phyloP scores from a whole-genome alignment of 2,113 vertebrate genomes.

The Ochotona princeps region DNA sequence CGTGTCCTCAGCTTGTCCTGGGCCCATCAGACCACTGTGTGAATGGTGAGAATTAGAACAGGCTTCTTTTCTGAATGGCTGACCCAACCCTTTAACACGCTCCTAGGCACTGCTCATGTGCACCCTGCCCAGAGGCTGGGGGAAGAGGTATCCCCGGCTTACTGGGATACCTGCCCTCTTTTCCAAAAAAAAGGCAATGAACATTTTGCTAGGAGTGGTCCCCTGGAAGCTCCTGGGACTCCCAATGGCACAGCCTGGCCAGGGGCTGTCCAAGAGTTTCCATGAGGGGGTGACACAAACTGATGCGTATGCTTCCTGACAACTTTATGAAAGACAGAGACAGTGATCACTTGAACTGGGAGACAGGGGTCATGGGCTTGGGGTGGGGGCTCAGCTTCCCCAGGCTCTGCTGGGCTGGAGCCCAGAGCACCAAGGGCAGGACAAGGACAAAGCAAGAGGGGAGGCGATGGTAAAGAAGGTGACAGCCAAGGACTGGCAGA shows the following conservation, averaged over 20 bases:
- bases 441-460: background rate
- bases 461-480: background rate
- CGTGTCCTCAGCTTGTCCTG: background rate
- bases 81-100: background rate
- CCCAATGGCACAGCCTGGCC: background rate
- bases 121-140: background rate
- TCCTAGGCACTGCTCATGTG: no score
- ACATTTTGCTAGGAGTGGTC: background rate
- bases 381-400: background rate
- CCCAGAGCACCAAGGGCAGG: background rate
- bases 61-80: background rate
- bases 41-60: background rate
- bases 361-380: background rate
- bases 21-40: background rate
- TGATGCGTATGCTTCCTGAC: background rate
- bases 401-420: background rate
- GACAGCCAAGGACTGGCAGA: background rate
- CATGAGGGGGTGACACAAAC: background rate
- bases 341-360: background rate
- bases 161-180: background rate
- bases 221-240: constrained; percentile 11
- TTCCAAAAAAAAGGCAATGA: background rate
- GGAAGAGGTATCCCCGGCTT: background rate
- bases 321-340: background rate
- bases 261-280: background rate